Base-by-base conservation (phyloP, 2,797 vertebrate species). In the Chaunax sp. region DNA sequence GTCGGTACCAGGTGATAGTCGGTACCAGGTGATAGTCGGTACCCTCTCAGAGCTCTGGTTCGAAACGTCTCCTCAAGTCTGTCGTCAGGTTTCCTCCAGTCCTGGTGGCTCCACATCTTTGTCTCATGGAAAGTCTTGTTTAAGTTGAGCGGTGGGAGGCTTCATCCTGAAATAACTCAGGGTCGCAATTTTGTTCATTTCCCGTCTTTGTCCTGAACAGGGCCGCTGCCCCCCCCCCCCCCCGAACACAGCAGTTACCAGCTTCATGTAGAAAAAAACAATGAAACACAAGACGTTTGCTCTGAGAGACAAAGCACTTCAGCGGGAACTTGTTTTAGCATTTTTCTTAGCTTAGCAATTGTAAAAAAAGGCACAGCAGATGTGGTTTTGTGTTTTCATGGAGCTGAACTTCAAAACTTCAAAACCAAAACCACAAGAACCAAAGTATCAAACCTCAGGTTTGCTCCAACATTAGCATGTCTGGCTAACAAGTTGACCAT, bases 111-210 rank as follows among this genome's bases (percentile, higher is more conserved):
- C 13, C 0, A 35, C 30, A 70, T 54, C 47, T 28, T 54, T 44
- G 63, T 68, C 69, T 49, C 19, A 44, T 18, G 5, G 3, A 61
- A 51, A 61, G 68, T 70, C 28, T 62, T 43, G 38, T 26, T 51
- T 0, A 11, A 46, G 56, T 43, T 2, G 18, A 13, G 68, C 45
- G 30, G 67, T 20, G 18, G 78, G 66, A 78, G 57, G 72, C 50
- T 67, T 65, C 46, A 2, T 78, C 80, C 78, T 65, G 70, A 81
- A 85, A 89, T 80, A 88, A 64, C 80, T 81, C 23, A 12, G 58
- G 82, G 75, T 86, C 80, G 77, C 18, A 15, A 6, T 37, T 68
- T 41, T 41, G 49, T 81, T 80, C 69, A 57, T 74, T 90, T 85
- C 82, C 80, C 38, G 62, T 66, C 80, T 85, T 81, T 83, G 80